phyloP scores from a whole-genome alignment of 1,140 invertebrate genomes.

The Rhopalosiphum maidis region DNA sequence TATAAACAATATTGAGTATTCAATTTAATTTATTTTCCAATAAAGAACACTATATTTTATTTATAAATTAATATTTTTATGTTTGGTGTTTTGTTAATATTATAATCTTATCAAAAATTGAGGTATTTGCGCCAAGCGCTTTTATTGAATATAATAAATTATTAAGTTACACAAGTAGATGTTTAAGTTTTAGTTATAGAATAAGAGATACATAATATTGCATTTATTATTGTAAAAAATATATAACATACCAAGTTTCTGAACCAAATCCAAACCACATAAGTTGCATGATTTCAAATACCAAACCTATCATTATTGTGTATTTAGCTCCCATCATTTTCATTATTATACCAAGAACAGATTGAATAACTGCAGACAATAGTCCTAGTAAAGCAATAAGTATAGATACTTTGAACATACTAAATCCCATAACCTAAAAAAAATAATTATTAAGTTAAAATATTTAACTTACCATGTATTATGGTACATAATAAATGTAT shows the following conservation, averaged over 20 bases:
- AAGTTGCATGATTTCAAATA: conserved; percentile 96
- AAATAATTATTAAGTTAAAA: background rate
- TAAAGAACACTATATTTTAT: no score
- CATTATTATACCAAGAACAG: conserved; percentile 89
- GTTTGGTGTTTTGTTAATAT: background rate
- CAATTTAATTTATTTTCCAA: no score
- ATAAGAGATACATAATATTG: background rate
- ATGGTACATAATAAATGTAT: background rate
- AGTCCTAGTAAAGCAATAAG: conserved; percentile 98
- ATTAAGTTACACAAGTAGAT: background rate
- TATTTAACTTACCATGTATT: no score
- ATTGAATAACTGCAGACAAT: conserved; percentile 94
- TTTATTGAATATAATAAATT: background rate
- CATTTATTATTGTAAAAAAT: background rate
- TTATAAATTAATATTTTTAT: no score
- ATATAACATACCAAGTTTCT: conserved; percentile 73
- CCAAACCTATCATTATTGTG: conserved; percentile 94
- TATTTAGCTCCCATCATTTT: conserved; percentile 91
- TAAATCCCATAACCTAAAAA: conserved; percentile 89
- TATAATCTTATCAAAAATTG: background rate
- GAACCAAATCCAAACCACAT: conserved; percentile 96
- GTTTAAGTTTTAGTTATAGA: background rate
- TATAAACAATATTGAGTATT: no score
- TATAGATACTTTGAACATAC: conserved; percentile 91
- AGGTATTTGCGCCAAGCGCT: no score